Evolutionary conservation across 2,113 vertebrate species (phyloP).

Genomic region (Mustelus asterias): DNA sequence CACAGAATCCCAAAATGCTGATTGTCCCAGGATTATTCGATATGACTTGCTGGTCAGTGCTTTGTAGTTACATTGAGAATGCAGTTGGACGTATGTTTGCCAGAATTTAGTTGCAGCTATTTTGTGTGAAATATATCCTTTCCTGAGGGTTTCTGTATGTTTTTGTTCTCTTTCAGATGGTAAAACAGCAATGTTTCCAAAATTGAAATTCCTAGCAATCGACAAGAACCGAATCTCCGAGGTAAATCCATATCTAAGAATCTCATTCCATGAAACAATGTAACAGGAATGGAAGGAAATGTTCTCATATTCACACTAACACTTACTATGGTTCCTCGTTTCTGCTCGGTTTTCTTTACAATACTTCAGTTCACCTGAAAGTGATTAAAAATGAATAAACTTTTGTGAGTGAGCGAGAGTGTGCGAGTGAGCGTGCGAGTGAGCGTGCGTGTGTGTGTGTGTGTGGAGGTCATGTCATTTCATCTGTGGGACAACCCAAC

Average conservation of each 20-base stretch:
- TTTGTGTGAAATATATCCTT: background rate
- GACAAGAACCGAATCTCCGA: constrained; percentile 72
- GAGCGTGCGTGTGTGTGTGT: no score
- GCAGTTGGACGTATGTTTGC: background rate
- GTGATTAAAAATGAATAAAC: no score
- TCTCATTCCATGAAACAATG: background rate
- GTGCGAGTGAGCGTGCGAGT: no score
- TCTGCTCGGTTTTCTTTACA: background rate
- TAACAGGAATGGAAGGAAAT: background rate
- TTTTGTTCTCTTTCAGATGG: constrained; percentile 54
- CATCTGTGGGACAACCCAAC: background rate
- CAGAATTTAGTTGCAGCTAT: background rate
- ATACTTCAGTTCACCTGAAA: background rate
- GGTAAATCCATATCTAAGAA: constrained; percentile 52
- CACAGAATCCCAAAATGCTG: background rate
- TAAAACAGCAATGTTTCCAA: constrained; percentile 68
- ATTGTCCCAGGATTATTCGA: background rate
- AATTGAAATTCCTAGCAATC: constrained; percentile 62
- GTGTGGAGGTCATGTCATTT: no score
- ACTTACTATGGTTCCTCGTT: background rate
- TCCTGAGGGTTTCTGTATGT: no score
- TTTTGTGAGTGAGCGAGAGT: no score
- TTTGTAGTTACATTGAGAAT: background rate
- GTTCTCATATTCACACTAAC: background rate
- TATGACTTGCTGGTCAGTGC: background rate